phyloP scores from a whole-genome alignment of 2,797 vertebrate genomes.

The Galaxias olidus region DNA sequence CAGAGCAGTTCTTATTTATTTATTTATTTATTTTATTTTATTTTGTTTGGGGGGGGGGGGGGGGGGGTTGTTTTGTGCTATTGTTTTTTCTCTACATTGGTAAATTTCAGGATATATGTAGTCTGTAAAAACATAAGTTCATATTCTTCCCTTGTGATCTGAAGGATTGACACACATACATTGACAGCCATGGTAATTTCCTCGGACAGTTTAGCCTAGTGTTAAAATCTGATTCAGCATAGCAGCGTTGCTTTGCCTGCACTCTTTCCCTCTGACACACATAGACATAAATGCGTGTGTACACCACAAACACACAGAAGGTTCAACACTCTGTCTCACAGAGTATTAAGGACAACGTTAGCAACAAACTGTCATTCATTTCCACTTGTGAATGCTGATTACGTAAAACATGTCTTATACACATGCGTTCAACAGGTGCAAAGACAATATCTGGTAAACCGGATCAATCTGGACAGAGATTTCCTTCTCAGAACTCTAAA shows the following conservation, averaged over 20 bases:
- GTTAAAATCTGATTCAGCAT: slow-evolving; percentile 48
- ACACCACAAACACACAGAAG: neutral
- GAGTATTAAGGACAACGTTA: too few species aligned
- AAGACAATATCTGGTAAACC: too few species aligned
- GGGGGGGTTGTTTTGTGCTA: slow-evolving; percentile 14
- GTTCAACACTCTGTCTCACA: too few species aligned
- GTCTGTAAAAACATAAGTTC: neutral
- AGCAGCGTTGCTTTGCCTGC: slow-evolving; percentile 19
- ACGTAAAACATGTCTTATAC: too few species aligned
- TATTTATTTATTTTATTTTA: too few species aligned
- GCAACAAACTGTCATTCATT: too few species aligned
- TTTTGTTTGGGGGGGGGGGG: too few species aligned
- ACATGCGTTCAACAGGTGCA: too few species aligned
- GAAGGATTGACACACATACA: slow-evolving; percentile 39
- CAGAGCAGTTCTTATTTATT: too few species aligned
- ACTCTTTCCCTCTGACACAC: neutral
- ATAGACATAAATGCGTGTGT: neutral
- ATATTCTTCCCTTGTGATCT: slow-evolving; percentile 29
- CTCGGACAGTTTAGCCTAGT: slow-evolving; percentile 29
- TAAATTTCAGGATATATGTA: neutral
- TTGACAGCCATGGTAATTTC: slow-evolving; percentile 46
- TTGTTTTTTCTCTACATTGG: slow-evolving; percentile 8
- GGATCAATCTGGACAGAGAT: too few species aligned
- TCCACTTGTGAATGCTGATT: too few species aligned
- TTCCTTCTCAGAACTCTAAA: too few species aligned